Percentiles rank a stretch among this genome's conserved stretches.
These are phyloP conservation scores for Clavelina lepadiformis DNA, from an alignment of 23 tunicate genomes.

Conservation along the genomic window DNA sequence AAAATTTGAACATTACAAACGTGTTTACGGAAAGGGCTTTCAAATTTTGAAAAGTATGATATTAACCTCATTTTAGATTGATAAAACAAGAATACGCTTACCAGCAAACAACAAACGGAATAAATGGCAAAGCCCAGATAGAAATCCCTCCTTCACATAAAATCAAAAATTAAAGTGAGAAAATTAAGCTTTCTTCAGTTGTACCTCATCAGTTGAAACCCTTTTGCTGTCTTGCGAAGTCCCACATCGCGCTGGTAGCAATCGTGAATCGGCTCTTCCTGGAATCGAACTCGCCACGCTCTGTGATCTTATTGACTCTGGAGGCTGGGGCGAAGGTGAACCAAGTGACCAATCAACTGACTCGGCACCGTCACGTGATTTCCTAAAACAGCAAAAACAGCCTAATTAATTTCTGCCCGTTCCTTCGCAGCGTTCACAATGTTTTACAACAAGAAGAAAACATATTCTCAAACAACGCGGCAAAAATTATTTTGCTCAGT, in stretches of 20 bases:
- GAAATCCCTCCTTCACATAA: too few relatives aligned
- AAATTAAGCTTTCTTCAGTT: not conserved
- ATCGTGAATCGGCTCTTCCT: not conserved
- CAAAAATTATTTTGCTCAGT: not conserved
- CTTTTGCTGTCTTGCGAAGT: slow-evolving; percentile 31
- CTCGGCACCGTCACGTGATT: slow-evolving; percentile 47
- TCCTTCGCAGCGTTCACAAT: not conserved
- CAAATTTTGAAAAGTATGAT: too few relatives aligned
- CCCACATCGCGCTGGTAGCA: not conserved
- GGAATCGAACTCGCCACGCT: slow-evolving; percentile 49
- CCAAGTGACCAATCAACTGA: slow-evolving; percentile 52
- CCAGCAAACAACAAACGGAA: not conserved
- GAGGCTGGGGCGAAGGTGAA: slow-evolving; percentile 24
- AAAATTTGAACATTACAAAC: too few relatives aligned
- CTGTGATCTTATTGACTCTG: slow-evolving; percentile 10
- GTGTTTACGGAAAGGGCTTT: too few relatives aligned
- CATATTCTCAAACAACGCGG: not conserved
- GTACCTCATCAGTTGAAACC: slow-evolving; percentile 39
- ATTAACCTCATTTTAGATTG: too few relatives aligned
- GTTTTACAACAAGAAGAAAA: not conserved
- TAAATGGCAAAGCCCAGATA: too few relatives aligned
- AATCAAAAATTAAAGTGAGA: not conserved
- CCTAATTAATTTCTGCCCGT: not conserved
- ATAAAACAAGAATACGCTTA: slow-evolving; percentile 3
- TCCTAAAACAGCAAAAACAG: slow-evolving; percentile 3